Base-by-base conservation (phyloP, 2,888 invertebrate genomes). In the Syritta pipiens region DNA sequence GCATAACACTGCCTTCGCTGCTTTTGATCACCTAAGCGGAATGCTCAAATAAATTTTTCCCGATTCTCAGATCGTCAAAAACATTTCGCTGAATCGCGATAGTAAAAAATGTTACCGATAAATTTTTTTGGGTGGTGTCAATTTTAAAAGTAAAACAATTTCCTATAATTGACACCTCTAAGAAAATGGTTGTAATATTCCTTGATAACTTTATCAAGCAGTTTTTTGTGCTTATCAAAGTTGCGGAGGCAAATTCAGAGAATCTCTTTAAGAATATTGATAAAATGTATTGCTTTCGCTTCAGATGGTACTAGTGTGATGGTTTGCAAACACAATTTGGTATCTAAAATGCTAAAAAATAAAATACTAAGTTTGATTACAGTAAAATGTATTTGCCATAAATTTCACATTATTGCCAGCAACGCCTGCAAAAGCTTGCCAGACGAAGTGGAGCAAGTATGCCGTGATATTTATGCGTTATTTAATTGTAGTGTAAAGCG, bases 401-500 rank as follows among this genome's bases (percentile, higher is more conserved):
- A 37, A 6, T 55, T 55, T 9, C 40, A 55, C 12, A 10, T 55
- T 1, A 20, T 51, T 17, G 51, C 32, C 0, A 51, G 51, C 22
- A 44, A n/a, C n/a, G n/a, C n/a, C n/a, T n/a, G n/a, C n/a, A n/a
- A n/a, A n/a, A n/a, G n/a, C n/a, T n/a, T n/a, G n/a, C n/a, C n/a
- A n/a, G n/a, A n/a, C n/a, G n/a, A n/a, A n/a, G n/a, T n/a, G n/a
- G n/a, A n/a, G n/a, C n/a, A n/a, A n/a, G n/a, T n/a, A n/a, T n/a
- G n/a, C n/a, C n/a, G n/a, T 7, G 32, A 35, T 35, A 35, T 51
- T n/a, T 51, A 35, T 22, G 5, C 51, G 1, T 35, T 35, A 4
- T 51, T 51, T 20, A 9, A 51, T 10, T 40, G 55, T 10, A 55
- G 40, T 40, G 40, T 40, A 40, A 55, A 55, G 10, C 28, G 55